Conservation (phyloP, 2,113 vertebrate genomes). For the Notarius quadriscutis region DNA sequence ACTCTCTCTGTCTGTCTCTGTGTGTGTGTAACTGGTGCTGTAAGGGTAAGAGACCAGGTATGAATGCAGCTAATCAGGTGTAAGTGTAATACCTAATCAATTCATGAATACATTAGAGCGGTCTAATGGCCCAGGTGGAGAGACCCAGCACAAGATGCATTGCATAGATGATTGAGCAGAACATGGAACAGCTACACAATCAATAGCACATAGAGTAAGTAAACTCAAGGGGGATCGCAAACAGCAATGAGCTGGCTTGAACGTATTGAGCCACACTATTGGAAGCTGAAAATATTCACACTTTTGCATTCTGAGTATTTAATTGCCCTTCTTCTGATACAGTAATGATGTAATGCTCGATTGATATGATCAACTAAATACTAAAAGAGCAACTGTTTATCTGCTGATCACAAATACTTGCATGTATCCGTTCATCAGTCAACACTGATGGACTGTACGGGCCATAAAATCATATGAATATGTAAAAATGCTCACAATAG, state of each 20-base stretch:
- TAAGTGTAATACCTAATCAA: slow-evolving; percentile 97
- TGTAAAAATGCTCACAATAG: background rate
- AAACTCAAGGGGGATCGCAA: slow-evolving; percentile 80
- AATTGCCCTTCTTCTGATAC: slow-evolving; percentile 13
- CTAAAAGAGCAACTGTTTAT: background rate
- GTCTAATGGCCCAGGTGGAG: slow-evolving; percentile 93
- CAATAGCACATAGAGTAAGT: slow-evolving; percentile 88
- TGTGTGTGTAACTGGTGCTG: slow-evolving; percentile 20
- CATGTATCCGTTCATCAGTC: background rate
- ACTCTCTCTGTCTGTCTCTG: background rate
- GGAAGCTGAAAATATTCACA: slow-evolving; percentile 27
- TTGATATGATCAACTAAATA: background rate
- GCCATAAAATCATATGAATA: background rate
- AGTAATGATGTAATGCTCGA: background rate
- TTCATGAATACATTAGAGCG: slow-evolving; percentile 97
- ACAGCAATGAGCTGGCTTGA: slow-evolving; percentile 65
- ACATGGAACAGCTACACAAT: slow-evolving; percentile 86
- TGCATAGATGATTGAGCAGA: slow-evolving; percentile 87
- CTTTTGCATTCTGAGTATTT: slow-evolving; percentile 23
- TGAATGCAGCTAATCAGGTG: slow-evolving; percentile 91
- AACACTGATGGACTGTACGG: background rate
- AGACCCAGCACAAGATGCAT: slow-evolving; percentile 88
- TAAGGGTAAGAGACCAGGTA: slow-evolving; percentile 68
- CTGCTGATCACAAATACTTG: background rate
- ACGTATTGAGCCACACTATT: slow-evolving; percentile 58